Percentiles rank a stretch among this genome's conserved stretches.
Conservation (phyloP, 2,888 invertebrate genomes). For the Diarsia rubi region DNA sequence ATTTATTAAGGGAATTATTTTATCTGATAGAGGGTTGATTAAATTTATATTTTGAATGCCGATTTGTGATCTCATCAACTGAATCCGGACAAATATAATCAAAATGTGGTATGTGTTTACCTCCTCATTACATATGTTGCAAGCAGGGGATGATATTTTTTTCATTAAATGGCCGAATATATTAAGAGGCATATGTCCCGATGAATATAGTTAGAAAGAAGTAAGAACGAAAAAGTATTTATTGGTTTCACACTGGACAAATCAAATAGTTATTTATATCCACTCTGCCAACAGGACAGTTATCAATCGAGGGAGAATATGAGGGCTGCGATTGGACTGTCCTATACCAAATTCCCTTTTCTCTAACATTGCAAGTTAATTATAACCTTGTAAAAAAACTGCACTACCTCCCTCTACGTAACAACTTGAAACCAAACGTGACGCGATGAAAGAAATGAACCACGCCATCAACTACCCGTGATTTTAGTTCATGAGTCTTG, state of each 20-base stretch:
- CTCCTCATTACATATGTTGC: neutral
- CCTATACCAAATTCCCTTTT: neutral
- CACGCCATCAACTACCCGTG: neutral
- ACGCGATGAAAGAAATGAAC: neutral
- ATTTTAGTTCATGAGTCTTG: slow-evolving; percentile 17
- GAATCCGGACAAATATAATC: neutral
- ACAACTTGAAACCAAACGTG: neutral
- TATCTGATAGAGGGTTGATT: no score
- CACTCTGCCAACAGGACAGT: no score
- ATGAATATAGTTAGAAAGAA: no score
- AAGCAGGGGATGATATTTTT: no score
- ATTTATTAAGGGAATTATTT: no score
- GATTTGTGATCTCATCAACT: neutral
- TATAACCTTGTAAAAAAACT: neutral
- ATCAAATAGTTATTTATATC: no score
- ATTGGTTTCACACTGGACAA: no score
- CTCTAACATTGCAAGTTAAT: neutral
- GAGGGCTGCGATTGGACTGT: neutral
- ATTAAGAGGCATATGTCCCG: no score
- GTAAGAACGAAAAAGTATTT: no score
- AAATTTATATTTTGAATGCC: no score
- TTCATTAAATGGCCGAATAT: no score
- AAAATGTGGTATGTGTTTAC: slow-evolving; percentile 1
- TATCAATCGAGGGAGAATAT: no score
- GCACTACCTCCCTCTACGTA: slow-evolving; percentile 30